These are phyloP conservation scores for Percopsis transmontana DNA, from an alignment of 2,113 vertebrate species.

Conservation along the genomic window DNA sequence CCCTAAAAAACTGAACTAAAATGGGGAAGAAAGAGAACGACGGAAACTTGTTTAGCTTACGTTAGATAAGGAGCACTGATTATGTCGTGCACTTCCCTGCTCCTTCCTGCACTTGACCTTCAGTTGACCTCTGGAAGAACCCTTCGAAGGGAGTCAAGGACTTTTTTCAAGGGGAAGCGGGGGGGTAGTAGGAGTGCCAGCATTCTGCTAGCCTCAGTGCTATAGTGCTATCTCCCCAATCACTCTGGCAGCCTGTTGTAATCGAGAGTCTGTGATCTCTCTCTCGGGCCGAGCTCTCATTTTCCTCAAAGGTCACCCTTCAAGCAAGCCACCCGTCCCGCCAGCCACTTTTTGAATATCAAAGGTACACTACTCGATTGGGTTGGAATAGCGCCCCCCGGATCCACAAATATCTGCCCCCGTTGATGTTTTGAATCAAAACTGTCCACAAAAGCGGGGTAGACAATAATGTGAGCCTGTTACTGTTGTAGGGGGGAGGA, in stretches of 20 bases:
- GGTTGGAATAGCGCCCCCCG: too few species aligned
- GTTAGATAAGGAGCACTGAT: constrained; percentile 81
- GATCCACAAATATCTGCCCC: too few species aligned
- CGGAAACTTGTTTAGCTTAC: constrained; percentile 59
- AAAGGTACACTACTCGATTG: too few species aligned
- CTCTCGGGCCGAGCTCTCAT: constrained; percentile 78
- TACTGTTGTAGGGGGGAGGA: too few species aligned
- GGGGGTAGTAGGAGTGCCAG: constrained; percentile 62
- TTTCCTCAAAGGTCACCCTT: constrained; percentile 70
- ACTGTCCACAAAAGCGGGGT: too few species aligned
- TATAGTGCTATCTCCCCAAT: constrained; percentile 82
- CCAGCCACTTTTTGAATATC: neutral
- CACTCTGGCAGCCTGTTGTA: constrained; percentile 84
- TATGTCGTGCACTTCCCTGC: constrained; percentile 79
- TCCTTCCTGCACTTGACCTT: constrained; percentile 84
- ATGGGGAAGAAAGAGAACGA: constrained; percentile 35
- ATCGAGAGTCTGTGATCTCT: constrained; percentile 86
- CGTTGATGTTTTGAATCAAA: too few species aligned
- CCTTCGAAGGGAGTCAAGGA: constrained; percentile 82
- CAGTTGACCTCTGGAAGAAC: constrained; percentile 81
- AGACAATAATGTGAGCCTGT: too few species aligned
- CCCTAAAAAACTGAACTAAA: constrained; percentile 38
- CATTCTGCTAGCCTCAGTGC: constrained; percentile 66
- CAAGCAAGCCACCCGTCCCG: neutral
- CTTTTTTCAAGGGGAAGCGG: constrained; percentile 43